A percentile compares a stretch with the other conserved stretches of the same genome.
Conservation (phyloP, 2,888 invertebrate genomes). For the Coenonympha glycerion region DNA sequence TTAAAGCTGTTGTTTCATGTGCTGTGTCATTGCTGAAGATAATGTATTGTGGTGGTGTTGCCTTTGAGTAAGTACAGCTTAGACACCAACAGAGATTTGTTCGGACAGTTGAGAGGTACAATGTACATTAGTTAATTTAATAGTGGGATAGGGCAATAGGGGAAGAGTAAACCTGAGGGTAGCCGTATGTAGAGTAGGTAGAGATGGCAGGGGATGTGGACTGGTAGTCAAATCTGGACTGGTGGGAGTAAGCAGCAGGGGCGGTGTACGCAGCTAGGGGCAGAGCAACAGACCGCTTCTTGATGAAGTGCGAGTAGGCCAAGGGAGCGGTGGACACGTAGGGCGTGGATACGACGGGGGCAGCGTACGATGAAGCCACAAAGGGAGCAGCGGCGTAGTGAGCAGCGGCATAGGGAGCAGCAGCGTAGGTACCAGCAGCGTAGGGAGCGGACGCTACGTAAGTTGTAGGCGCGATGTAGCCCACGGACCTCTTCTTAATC, state of each 20-base stretch:
- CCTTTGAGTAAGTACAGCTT: conserved; percentile 1
- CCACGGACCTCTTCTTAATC: conserved; percentile 58
- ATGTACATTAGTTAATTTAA: too few relatives aligned
- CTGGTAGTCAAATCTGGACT: conserved; percentile 42
- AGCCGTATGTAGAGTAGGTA: conserved; percentile 28
- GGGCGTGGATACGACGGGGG: conserved; percentile 32
- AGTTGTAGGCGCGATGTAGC: conserved; percentile 29
- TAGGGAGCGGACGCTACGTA: conserved; percentile 40
- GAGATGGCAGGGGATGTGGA: conserved; percentile 35
- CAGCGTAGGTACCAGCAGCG: conserved; percentile 31
- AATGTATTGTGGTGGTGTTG: not conserved
- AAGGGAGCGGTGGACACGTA: conserved; percentile 31
- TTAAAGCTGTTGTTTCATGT: not conserved
- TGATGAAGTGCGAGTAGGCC: conserved; percentile 28
- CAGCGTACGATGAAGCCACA: conserved; percentile 35
- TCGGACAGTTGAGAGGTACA: too few relatives aligned
- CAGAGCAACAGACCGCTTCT: conserved; percentile 27
- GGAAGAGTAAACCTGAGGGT: conserved; percentile 2
- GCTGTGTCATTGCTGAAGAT: conserved; percentile 1
- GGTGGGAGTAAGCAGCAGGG: conserved; percentile 33
- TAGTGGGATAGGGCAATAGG: too few relatives aligned
- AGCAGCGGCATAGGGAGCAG: conserved; percentile 32
- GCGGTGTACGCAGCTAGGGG: conserved; percentile 18
- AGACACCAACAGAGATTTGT: not conserved
- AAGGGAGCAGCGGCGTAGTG: conserved; percentile 34